Evolutionary conservation across 1,140 invertebrate species (phyloP).

Genomic region (Patella vulgata): DNA sequence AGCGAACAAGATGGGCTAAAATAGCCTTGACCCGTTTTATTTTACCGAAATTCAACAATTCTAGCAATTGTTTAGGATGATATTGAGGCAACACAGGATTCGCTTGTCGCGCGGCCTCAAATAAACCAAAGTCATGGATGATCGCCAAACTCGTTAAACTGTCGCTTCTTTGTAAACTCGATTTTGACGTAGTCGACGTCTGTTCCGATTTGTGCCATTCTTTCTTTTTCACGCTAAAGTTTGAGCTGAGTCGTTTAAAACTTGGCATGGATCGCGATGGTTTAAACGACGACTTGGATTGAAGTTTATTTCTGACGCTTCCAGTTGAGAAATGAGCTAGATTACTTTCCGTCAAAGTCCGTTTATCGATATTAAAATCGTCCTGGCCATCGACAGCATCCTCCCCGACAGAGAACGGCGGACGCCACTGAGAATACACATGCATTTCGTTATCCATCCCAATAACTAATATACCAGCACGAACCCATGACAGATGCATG

Average conservation of each 20-base stretch:
- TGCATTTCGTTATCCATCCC: conserved; percentile 99
- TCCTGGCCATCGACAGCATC: conserved; percentile 22
- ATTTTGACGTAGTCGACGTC: conserved; percentile 11
- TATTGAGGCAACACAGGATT: conserved; percentile 98
- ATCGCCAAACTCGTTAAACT: conserved; percentile 49
- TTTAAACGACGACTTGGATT: conserved; percentile 28
- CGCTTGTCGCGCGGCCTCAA: conserved; percentile 95
- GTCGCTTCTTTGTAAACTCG: conserved; percentile 47
- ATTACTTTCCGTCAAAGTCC: conserved; percentile 81
- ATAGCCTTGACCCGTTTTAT: conserved; percentile 91
- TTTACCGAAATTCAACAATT: conserved; percentile 98
- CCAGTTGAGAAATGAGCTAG: conserved; percentile 20
- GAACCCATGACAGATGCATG: conserved; percentile 98
- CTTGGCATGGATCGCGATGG: conserved; percentile 49
- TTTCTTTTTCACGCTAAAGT: conserved; percentile 26
- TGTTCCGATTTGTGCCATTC: conserved; percentile 36
- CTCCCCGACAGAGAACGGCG: conserved; percentile 36
- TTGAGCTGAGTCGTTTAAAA: conserved; percentile 44
- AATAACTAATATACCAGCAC: conserved; percentile 96
- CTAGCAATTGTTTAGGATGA: conserved; percentile 98
- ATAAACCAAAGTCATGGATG: conserved; percentile 85
- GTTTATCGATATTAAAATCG: conserved; percentile 69
- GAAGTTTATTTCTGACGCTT: conserved; percentile 25
- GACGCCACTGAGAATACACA: conserved; percentile 95
- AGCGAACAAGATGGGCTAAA: conserved; percentile 90